Percentiles rank a stretch among this genome's conserved stretches.
Evolutionary conservation across 2,888 invertebrate genomes (phyloP).

Genomic region (Odiellus spinosus): DNA sequence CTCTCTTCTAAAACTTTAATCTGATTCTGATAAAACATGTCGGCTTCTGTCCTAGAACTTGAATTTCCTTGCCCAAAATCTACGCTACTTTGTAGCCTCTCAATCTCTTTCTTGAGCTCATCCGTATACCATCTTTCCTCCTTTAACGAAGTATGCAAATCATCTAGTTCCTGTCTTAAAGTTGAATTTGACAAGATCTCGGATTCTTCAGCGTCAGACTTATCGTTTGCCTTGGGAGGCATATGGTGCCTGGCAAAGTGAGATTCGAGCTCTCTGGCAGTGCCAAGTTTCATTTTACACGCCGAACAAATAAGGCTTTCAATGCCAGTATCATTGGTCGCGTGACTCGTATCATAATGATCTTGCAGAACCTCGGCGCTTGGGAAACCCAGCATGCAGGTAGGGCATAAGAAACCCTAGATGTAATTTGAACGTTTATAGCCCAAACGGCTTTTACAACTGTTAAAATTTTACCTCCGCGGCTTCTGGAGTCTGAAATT

Average conservation of each 20-base stretch:
- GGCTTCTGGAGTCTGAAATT: too few species aligned
- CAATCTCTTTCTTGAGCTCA: constrained; percentile 31
- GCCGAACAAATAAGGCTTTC: constrained; percentile 24
- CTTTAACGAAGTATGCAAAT: constrained; percentile 10
- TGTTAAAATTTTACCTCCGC: too few species aligned
- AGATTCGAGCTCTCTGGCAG: constrained; percentile 21
- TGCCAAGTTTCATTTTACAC: constrained; percentile 23
- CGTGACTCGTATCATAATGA: constrained; percentile 28
- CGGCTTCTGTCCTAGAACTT: background rate
- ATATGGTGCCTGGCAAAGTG: constrained; percentile 24
- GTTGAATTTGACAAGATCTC: background rate
- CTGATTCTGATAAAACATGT: constrained; percentile 24
- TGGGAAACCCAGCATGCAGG: constrained; percentile 32
- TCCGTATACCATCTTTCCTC: constrained; percentile 31
- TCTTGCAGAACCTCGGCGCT: constrained; percentile 33
- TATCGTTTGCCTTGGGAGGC: background rate
- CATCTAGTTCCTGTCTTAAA: background rate
- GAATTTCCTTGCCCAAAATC: constrained; percentile 3
- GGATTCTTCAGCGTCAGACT: background rate
- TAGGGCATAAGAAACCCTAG: constrained; percentile 36
- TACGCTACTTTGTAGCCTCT: constrained; percentile 25
- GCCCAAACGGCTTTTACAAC: too few species aligned
- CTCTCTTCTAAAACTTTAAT: constrained; percentile 35
- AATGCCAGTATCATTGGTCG: constrained; percentile 14
- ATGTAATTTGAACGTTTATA: constrained; percentile 3